Evolutionary conservation across 1,140 invertebrate genomes (phyloP).

Genomic region (Gonatopus flavifemur): DNA sequence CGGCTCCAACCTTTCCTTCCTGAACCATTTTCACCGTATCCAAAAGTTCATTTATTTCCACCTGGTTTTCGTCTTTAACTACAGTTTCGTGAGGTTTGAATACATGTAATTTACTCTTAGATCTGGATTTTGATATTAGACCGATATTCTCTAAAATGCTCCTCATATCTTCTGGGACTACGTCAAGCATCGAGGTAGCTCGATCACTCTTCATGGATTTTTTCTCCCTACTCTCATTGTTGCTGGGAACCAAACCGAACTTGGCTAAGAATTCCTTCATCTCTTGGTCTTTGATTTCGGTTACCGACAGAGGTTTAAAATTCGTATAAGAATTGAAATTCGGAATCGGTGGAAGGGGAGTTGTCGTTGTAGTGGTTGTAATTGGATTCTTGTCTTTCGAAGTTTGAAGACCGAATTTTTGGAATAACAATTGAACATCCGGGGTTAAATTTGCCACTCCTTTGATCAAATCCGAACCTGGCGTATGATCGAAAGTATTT

Average conservation of each 20-base stretch:
- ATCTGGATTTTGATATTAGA: conserved; percentile 33
- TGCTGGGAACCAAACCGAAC: conserved; percentile 58
- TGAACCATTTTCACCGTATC: conserved; percentile 55
- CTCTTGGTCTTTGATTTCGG: conserved; percentile 51
- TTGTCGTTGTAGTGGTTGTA: conserved; percentile 27
- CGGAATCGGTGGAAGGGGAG: conserved; percentile 17
- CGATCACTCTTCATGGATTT: conserved; percentile 41
- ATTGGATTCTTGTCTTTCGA: conserved; percentile 14
- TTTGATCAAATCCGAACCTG: conserved; percentile 32
- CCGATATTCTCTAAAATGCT: conserved; percentile 60
- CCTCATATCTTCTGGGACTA: conserved; percentile 58
- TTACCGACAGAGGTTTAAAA: conserved; percentile 65
- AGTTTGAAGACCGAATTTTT: conserved; percentile 47
- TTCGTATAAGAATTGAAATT: conserved; percentile 57
- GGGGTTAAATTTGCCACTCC: conserved; percentile 48
- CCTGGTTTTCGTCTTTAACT: conserved; percentile 42
- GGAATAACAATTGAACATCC: conserved; percentile 47
- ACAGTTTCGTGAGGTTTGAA: conserved; percentile 55
- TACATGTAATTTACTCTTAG: conserved; percentile 40
- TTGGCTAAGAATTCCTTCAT: conserved; percentile 62
- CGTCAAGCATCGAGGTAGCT: conserved; percentile 46
- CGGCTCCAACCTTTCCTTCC: conserved; percentile 45
- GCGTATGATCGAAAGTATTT: conserved; percentile 38
- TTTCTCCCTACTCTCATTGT: conserved; percentile 32
- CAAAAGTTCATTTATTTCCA: conserved; percentile 54